Evolutionary conservation across 2,888 invertebrate genomes (phyloP), one percentile per base, ranked within the genome.

Genomic region (Cephonodes hylas): DNA sequence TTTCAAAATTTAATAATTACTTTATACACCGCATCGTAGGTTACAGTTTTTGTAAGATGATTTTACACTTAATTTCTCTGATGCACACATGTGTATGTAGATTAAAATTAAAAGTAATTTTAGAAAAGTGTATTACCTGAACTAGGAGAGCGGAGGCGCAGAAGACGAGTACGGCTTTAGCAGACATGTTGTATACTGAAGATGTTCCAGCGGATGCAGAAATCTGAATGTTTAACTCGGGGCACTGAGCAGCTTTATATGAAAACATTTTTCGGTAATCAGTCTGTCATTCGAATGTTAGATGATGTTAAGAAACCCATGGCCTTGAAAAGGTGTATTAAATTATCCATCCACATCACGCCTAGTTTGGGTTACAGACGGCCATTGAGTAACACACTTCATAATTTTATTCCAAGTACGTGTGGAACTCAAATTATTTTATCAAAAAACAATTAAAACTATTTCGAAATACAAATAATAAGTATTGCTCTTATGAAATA

Each of bases 101-200:
- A 6, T 25, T 13, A 5, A 27, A 48, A 20, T n/a, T n/a, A 34
- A 34, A 6, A 23, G n/a, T 10, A 27, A 25, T 5, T 15, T 22
- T 2, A 4, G 10, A 13, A 2, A 7, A 58, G 13, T 13, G 4
- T n/a, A 7, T 22, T n/a, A 75, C 73, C 71, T 75, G 67, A 53
- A 69, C 57, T 22, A 73, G 61, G 62, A 68, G 69, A 31, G 67
- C 67, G n/a, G 61, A 58, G 18, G 61, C 63, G 57, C 64, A 65
- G 42, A 67, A 25, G 15, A 64, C 20, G 25, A 63, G 42, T 5
- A 60, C n/a, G 42, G 42, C 31, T 31, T 62, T 62, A 31, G 44
- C 53, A 15, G 59, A 42, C 62, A 62, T 62, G 27, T 60, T 18
- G 3, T 44, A n/a, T 6, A 44, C 23, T 42, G 27, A 27, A 31